A percentile compares a stretch with the other conserved stretches of the same genome.
phyloP scores from a whole-genome alignment of 2,113 vertebrate species.

The Proteles cristata region DNA sequence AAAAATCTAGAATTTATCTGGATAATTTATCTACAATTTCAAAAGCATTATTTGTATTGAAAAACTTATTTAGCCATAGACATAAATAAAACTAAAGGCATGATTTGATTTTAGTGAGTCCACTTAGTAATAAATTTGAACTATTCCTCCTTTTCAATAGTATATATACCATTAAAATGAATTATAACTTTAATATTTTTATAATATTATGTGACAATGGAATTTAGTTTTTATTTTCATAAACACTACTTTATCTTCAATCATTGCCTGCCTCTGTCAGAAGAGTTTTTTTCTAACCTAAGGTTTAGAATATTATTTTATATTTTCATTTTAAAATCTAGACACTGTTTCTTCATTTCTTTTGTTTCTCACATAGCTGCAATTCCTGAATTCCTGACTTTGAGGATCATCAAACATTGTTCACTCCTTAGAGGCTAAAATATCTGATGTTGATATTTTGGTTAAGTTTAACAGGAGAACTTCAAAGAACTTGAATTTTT shows the following conservation, averaged over 20 bases:
- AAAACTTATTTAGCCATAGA: not conserved
- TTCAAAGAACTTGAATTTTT: not conserved
- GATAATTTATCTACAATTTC: not conserved
- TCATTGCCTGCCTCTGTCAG: not conserved
- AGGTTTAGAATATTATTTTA: slow-evolving; percentile 30
- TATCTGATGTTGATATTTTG: not conserved
- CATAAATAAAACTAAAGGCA: not conserved
- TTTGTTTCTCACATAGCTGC: not conserved
- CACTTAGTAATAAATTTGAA: slow-evolving; percentile 14
- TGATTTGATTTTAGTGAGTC: not conserved
- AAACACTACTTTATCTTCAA: not conserved
- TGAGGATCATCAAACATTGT: not conserved
- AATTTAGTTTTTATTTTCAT: slow-evolving; percentile 1
- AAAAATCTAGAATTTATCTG: not conserved
- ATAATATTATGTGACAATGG: not conserved
- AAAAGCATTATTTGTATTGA: not conserved
- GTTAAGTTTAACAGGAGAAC: not conserved
- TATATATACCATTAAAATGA: not conserved
- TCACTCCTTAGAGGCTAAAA: not conserved
- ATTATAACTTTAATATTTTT: not conserved
- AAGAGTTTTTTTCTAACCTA: not conserved
- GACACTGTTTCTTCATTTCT: not conserved
- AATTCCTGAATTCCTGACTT: not conserved
- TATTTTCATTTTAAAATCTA: slow-evolving; percentile 24
- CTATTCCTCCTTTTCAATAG: not conserved